phyloP scores from a whole-genome alignment of 2,797 vertebrate genomes.

The Anableps anableps region DNA sequence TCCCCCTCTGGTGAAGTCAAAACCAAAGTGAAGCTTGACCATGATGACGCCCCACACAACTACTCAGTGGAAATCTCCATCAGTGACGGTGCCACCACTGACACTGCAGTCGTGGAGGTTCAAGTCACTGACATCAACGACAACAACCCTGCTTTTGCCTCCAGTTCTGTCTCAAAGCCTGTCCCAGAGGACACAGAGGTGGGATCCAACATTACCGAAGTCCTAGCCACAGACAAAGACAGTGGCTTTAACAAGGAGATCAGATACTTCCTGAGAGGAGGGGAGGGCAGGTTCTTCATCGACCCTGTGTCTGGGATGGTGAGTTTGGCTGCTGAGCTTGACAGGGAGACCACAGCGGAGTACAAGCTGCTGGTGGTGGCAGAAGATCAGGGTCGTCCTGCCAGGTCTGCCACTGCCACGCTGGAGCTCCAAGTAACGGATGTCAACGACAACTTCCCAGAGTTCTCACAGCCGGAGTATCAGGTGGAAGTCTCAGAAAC shows the following conservation, averaged over 20 bases:
- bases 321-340: conserved; percentile 63
- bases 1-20: conserved; percentile 63
- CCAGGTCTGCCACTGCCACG: conserved; percentile 50
- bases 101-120: conserved; percentile 71
- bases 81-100: conserved; percentile 67
- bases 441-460: conserved; percentile 79
- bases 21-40: conserved; percentile 74
- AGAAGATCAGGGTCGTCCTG: conserved; percentile 81
- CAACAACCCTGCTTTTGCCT: conserved; percentile 76
- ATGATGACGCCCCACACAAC: conserved; percentile 70
- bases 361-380: conserved; percentile 78
- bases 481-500: conserved; percentile 64
- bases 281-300: conserved; percentile 74
- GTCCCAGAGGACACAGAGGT: conserved; percentile 56
- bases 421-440: conserved; percentile 69
- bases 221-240: conserved; percentile 74
- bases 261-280: conserved; percentile 75
- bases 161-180: neutral
- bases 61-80: conserved; percentile 77
- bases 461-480: conserved; percentile 66
- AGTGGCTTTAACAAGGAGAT: conserved; percentile 79
- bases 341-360: conserved; percentile 74
- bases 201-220: conserved; percentile 34
- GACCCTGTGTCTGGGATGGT: conserved; percentile 70
- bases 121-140: conserved; percentile 82